phyloP scores from a whole-genome alignment of 2,797 vertebrate species.

The Adelosebastes latens region DNA sequence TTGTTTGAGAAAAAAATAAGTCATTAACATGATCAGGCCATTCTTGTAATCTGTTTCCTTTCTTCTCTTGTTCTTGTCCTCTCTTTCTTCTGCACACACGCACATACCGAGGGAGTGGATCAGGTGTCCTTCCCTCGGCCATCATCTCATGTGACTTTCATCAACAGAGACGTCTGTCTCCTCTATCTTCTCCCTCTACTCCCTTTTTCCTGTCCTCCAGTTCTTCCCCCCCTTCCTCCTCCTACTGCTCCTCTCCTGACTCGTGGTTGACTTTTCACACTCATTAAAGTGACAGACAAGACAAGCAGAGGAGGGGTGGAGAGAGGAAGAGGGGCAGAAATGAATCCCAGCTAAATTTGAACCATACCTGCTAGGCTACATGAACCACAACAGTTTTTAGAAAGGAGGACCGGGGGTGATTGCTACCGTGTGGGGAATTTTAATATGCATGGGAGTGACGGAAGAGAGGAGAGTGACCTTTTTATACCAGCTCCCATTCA shows the following conservation, averaged over 20 bases:
- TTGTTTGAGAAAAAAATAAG: conserved; percentile 8
- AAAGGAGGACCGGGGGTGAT: background rate
- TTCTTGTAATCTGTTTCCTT: conserved; percentile 11
- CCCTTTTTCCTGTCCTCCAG: conserved; percentile 2
- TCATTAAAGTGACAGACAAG: conserved; percentile 64
- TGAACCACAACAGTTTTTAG: conserved; percentile 10
- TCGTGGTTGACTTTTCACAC: conserved; percentile 31
- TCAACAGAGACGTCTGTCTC: conserved; percentile 32
- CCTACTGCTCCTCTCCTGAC: conserved; percentile 1
- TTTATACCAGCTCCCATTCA: conserved; percentile 53
- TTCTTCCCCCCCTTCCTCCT: background rate
- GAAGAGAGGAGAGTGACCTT: conserved; percentile 63
- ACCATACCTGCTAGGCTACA: background rate
- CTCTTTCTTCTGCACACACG: conserved; percentile 16
- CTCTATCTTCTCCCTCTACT: background rate
- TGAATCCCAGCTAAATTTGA: conserved; percentile 38
- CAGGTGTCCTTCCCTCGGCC: conserved; percentile 50
- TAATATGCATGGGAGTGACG: conserved; percentile 50
- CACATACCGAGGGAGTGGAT: conserved; percentile 41
- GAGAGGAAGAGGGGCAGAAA: background rate
- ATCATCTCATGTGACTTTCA: conserved; percentile 54
- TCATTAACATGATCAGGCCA: conserved; percentile 14
- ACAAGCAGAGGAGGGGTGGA: background rate
- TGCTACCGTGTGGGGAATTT: conserved; percentile 15
- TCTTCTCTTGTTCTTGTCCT: background rate